Percentiles rank a stretch among this genome's conserved stretches.
Conservation (phyloP, 2,113 vertebrate species). For the Diadophis punctatus region DNA sequence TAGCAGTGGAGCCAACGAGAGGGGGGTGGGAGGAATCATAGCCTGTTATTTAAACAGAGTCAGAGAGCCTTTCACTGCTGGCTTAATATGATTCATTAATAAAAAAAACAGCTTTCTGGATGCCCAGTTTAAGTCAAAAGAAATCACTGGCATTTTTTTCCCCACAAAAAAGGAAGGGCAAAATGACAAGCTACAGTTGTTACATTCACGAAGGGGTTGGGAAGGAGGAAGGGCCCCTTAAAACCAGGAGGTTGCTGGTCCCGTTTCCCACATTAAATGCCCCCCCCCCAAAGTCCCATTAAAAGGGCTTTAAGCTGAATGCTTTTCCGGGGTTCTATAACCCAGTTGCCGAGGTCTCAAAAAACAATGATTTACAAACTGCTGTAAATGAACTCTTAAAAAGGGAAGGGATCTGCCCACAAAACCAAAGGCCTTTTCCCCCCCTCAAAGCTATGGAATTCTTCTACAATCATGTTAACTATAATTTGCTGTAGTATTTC, state of each 20-base stretch:
- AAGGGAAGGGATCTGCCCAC: conserved; percentile 18
- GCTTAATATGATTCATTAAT: conserved; percentile 84
- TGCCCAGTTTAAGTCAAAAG: conserved; percentile 84
- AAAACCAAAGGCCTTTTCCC: conserved; percentile 19
- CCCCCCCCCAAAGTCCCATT: conserved; percentile 47
- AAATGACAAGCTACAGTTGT: conserved; percentile 72
- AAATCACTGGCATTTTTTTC: conserved; percentile 73
- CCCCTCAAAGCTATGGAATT: conserved; percentile 34
- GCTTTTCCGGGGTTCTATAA: conserved; percentile 32
- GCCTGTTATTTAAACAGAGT: conserved; percentile 87
- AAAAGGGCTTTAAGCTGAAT: conserved; percentile 32
- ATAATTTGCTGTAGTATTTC: not conserved
- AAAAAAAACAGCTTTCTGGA: conserved; percentile 78
- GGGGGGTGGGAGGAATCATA: conserved; percentile 79
- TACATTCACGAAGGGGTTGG: conserved; percentile 59
- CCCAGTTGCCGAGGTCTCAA: conserved; percentile 43
- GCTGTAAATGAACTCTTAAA: conserved; percentile 47
- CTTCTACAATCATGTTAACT: not conserved
- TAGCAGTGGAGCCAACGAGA: conserved; percentile 75
- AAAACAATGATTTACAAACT: conserved; percentile 45
- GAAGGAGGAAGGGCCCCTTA: conserved; percentile 51
- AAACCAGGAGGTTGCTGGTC: conserved; percentile 25
- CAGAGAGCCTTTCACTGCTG: conserved; percentile 81
- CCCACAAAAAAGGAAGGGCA: conserved; percentile 71
- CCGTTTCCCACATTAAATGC: conserved; percentile 52